Base-by-base conservation (phyloP, 2,797 vertebrate species). In the Hozukius guyotensis region DNA sequence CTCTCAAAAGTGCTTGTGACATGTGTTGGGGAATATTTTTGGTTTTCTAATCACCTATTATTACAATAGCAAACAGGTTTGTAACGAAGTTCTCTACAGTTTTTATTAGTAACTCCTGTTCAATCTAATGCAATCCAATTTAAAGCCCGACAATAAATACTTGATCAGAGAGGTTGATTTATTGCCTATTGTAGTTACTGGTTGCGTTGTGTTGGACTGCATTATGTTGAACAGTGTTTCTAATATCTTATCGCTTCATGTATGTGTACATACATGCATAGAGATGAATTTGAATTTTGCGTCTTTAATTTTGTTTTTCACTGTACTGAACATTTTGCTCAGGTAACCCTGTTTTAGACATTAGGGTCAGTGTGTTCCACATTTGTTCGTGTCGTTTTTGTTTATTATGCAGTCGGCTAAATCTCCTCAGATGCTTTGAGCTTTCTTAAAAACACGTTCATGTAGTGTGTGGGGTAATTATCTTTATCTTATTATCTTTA, bases 301-400 rank as follows among this genome's bases (percentile, higher is more conserved):
- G 6, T 76, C 22, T 75, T 74, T 73, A 1, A 64, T 75, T 68
- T 60, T 27, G 72, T 79, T 78, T 80, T 68, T 71, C 18, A 52
- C 34, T 63, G 27, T 73, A 75, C 29, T 72, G 20, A 81, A 77
- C 68, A 61, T 87, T 85, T 86, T 75, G 76, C 93, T 94, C 92
- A 92, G 93, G 91, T 90, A 90, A 85, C 75, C 61, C 74, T 77
- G 24, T 62, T 81, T 73, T 71, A 71, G 67, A 70, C 61, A 24
- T 76, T 27, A 29, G 53, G 42, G 29, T 82, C n/a, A 13, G 24
- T 42, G 62, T 79, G 55, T 80, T 75, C 36, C 29, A 56, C 24
- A 18, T 61, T 34, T 46, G 16, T 82, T 49, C 64, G 2, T 77
- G 13, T 64, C 2, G 2, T n/a, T 69, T 75, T 57, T 67, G 38